Base-by-base conservation (phyloP, 2,113 vertebrate species). In the Zonotrichia leucophrys region DNA sequence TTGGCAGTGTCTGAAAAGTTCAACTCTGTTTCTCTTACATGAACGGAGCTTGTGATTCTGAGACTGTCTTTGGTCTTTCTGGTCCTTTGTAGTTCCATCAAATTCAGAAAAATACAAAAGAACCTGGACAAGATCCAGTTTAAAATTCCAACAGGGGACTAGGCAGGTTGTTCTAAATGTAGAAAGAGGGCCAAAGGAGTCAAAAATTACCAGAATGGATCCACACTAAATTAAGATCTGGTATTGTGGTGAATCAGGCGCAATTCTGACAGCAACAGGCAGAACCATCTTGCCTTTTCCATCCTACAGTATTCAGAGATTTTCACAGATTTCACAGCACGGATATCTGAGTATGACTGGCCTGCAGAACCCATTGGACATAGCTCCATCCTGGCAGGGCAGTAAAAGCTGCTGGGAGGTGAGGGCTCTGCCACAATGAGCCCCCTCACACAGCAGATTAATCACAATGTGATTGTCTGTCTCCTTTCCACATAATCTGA, bases 311-410 rank as follows among this genome's bases (percentile, higher is more conserved):
- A 16, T 24, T 84, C 27, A 50, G 30, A 75, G 7, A 5, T 33
- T 78, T 73, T 63, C n/a, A n/a, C 12, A 50, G 14, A 46, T 47
- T 63, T 89, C 18, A 35, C 8, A 44, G 8, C 9, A n/a, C 19
- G 5, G n/a, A 31, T 9, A n/a, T 31, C 7, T 56, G 12, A 56
- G 33, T 66, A 39, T 24, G 20, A n/a, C 28, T 23, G 5, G 55
- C 72, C 31, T 70, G 12, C 6, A 87, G 69, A 63, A 39, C 4
- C 21, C 10, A 23, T 8, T 50, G 33, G 39, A 63, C 15, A 15
- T 1, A 24, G 1, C 10, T 30, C 15, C 21, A 22, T 30, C 5
- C 5, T 35, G 10, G 21, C 6, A 67, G 28, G 5, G 8, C 3
- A 46, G 35, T 6, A 67, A 55, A 67, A 67, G 15, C 21, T 21